Conservation (phyloP, 2,113 vertebrate species). For the Ceyx cyanopectus region DNA sequence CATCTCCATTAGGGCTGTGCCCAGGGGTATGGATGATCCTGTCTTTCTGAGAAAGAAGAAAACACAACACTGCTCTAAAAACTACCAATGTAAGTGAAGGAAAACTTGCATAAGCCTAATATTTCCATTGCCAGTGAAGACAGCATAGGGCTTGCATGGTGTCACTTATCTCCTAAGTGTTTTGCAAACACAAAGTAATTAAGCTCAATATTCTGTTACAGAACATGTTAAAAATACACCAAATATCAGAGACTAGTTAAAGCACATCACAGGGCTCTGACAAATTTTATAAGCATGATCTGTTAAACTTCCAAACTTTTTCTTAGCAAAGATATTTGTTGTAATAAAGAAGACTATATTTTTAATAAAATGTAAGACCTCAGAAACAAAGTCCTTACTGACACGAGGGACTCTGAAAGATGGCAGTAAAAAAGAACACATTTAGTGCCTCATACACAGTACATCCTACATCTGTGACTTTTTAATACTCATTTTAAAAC, state of each 20-base stretch:
- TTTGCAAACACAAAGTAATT: slow-evolving; percentile 25
- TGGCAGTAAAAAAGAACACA: background rate
- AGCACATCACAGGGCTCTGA: background rate
- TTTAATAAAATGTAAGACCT: slow-evolving; percentile 30
- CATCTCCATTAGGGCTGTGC: background rate
- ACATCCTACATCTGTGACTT: background rate
- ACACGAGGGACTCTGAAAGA: background rate
- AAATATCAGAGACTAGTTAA: background rate
- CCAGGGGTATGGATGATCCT: background rate
- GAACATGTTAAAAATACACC: background rate
- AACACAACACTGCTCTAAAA: background rate
- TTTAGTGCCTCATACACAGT: background rate
- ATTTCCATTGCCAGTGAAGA: background rate
- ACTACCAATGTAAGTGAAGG: background rate
- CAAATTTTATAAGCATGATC: background rate
- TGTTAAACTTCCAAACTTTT: slow-evolving; percentile 9
- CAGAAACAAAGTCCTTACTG: background rate
- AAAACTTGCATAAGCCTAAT: background rate
- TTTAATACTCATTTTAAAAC: slow-evolving; percentile 5
- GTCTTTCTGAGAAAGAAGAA: background rate
- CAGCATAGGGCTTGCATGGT: background rate
- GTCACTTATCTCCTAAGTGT: background rate
- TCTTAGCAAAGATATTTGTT: background rate
- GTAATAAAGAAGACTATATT: background rate
- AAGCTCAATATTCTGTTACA: slow-evolving; percentile 16